Conservation (phyloP, 2,113 vertebrate genomes). For the Sciurus niger region DNA sequence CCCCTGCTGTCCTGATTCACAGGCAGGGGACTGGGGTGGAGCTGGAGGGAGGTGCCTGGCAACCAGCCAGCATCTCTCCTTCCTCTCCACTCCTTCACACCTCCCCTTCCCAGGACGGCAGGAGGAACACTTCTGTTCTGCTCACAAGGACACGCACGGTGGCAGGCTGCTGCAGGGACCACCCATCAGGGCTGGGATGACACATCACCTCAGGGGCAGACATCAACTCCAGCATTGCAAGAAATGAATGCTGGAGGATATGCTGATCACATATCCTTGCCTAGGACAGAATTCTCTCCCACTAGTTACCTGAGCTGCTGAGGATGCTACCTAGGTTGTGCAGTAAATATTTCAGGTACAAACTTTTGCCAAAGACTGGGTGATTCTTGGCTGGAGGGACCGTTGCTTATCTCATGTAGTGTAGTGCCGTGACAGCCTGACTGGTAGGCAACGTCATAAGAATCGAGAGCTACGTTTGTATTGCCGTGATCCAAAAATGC, state of each 20-base stretch:
- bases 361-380: background rate
- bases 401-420: background rate
- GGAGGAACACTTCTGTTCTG: background rate
- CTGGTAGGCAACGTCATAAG: background rate
- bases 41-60: background rate
- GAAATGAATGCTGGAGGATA: background rate
- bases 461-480: background rate
- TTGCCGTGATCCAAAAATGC: background rate
- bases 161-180: accelerated
- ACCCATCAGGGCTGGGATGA: background rate
- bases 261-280: background rate
- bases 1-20: background rate
- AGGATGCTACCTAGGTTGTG: background rate
- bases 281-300: background rate
- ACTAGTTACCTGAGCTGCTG: background rate
- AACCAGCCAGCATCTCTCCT: background rate
- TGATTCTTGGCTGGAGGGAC: background rate
- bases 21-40: too few relatives aligned
- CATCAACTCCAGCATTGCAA: background rate
- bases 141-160: background rate
- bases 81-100: background rate
- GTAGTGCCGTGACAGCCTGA: background rate
- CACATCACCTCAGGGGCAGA: background rate
- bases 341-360: background rate
- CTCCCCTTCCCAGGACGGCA: background rate